Conservation (phyloP, 2,888 invertebrate genomes). For the Homarus gammarus region DNA sequence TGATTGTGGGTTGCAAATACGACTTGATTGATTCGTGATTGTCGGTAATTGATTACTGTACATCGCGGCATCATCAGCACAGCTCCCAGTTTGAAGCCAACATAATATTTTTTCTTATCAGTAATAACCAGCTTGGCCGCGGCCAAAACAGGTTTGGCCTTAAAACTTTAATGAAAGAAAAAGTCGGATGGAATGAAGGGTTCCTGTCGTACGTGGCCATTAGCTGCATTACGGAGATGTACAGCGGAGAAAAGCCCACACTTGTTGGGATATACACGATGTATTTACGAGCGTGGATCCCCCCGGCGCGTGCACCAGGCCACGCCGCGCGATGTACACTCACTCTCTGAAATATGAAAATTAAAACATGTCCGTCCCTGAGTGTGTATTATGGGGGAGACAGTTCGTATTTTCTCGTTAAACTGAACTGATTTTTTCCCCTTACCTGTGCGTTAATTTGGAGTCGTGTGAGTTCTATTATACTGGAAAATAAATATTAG, state of each 20-base stretch:
- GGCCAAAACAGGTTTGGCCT: slow-evolving; percentile 39
- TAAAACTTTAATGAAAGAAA: slow-evolving; percentile 3
- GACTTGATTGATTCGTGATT: slow-evolving; percentile 62
- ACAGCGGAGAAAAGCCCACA: too few species aligned
- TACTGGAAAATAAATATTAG: too few species aligned
- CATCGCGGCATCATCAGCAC: slow-evolving; percentile 37
- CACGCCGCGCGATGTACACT: too few species aligned
- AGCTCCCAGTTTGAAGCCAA: slow-evolving; percentile 28
- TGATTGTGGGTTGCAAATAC: slow-evolving; percentile 48
- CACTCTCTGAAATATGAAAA: too few species aligned
- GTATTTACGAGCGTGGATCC: not conserved
- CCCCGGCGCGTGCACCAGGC: too few species aligned
- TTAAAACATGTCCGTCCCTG: too few species aligned
- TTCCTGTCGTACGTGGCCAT: not conserved
- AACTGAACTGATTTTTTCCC: too few species aligned
- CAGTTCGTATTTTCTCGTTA: too few species aligned
- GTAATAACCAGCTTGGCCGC: slow-evolving; percentile 35
- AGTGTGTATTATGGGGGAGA: too few species aligned
- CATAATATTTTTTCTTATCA: not conserved
- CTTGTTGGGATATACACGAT: not conserved
- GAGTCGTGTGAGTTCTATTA: too few species aligned
- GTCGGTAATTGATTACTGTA: slow-evolving; percentile 54
- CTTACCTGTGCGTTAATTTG: too few species aligned
- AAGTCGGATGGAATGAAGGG: not conserved
- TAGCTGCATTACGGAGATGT: not conserved